phyloP scores from a whole-genome alignment of 2,113 vertebrate genomes.

The Nesospiza acunhae region DNA sequence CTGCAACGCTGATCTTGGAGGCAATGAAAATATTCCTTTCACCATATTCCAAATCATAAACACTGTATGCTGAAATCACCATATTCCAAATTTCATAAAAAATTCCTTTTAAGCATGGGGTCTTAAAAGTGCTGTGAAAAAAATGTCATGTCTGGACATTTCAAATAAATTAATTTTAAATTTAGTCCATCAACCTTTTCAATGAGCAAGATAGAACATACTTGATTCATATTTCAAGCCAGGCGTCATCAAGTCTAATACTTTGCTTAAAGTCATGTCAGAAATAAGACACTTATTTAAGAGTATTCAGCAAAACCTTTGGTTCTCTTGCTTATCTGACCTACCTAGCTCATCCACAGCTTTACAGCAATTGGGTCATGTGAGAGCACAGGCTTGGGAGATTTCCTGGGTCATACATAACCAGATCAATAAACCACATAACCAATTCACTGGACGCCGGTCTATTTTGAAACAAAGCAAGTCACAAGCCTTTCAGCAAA shows the following conservation, averaged over 20 bases:
- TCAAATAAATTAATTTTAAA: neutral
- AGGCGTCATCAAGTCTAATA: neutral
- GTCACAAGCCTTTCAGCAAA: neutral
- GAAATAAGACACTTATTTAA: neutral
- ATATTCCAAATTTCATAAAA: neutral
- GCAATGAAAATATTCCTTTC: neutral
- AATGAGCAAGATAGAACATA: neutral
- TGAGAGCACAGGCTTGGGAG: neutral
- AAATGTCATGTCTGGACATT: neutral
- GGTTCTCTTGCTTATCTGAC: neutral
- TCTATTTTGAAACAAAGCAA: constrained; percentile 11
- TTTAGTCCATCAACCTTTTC: neutral
- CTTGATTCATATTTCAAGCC: neutral
- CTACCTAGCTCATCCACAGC: neutral
- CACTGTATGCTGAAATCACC: neutral
- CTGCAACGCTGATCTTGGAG: neutral
- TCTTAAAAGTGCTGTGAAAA: neutral
- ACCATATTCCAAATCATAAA: neutral
- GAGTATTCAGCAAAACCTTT: neutral
- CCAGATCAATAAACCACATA: constrained; percentile 10
- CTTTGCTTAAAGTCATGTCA: neutral
- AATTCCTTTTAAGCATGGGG: neutral
- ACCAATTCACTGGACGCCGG: neutral
- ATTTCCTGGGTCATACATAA: constrained; percentile 13
- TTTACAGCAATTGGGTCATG: neutral